phyloP scores from a whole-genome alignment of 1,140 invertebrate genomes.

The Pissodes strobi region DNA sequence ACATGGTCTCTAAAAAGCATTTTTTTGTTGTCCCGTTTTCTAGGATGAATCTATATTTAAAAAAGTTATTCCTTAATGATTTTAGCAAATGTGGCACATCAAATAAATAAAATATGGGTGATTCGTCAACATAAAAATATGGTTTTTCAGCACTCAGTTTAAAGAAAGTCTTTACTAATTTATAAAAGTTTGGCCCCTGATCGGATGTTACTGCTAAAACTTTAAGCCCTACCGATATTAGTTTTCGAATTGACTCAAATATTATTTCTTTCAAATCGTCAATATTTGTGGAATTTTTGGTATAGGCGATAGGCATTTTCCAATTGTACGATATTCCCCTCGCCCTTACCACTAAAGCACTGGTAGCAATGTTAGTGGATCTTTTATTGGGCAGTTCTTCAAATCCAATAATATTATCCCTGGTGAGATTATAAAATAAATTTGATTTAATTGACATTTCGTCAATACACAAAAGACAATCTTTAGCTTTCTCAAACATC shows the following conservation, averaged over 20 bases:
- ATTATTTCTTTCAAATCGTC: too few relatives aligned
- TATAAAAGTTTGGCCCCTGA: too few relatives aligned
- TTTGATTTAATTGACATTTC: too few relatives aligned
- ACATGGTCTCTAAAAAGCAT: background rate
- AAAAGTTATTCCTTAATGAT: too few relatives aligned
- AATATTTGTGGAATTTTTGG: background rate
- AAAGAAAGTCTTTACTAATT: constrained; percentile 9
- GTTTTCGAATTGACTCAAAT: constrained; percentile 15
- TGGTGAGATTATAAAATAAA: too few relatives aligned
- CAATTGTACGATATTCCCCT: background rate
- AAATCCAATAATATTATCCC: too few relatives aligned
- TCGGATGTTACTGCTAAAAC: too few relatives aligned
- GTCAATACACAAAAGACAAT: too few relatives aligned
- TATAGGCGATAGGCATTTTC: background rate
- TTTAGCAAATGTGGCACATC: constrained; percentile 14
- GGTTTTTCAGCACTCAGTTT: constrained; percentile 14
- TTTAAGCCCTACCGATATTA: too few relatives aligned
- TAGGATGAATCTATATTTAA: background rate
- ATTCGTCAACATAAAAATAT: constrained; percentile 8
- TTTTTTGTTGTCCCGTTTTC: background rate
- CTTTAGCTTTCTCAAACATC: constrained; percentile 1
- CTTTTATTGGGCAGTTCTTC: background rate
- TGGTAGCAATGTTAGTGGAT: background rate
- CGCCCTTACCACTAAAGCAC: background rate
- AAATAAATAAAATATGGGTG: background rate